phyloP scores from a whole-genome alignment of 2,888 invertebrate species.

The Morpho achilles region DNA sequence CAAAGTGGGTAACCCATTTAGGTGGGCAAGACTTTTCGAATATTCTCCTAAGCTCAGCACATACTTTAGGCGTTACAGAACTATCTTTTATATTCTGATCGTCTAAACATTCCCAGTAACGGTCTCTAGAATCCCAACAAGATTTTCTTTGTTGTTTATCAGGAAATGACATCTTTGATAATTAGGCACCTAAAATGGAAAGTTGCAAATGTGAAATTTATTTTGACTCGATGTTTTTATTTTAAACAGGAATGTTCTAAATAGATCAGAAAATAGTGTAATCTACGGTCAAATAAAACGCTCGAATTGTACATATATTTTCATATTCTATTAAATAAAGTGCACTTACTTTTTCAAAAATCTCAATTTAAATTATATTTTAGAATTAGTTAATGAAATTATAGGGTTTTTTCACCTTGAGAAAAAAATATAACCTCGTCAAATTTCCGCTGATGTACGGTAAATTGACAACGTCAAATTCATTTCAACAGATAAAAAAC shows the following conservation, averaged over 20 bases:
- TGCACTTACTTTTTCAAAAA: constrained; percentile 8
- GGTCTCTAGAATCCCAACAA: constrained; percentile 93
- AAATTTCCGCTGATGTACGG: not conserved
- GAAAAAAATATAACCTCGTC: constrained; percentile 15
- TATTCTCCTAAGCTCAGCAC: constrained; percentile 83
- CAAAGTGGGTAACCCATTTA: constrained; percentile 97
- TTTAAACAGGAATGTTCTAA: not conserved
- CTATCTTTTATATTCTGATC: constrained; percentile 81
- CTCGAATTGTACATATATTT: not conserved
- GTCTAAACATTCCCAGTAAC: constrained; percentile 94
- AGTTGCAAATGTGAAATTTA: constrained; percentile 12
- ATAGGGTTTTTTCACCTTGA: constrained; percentile 5
- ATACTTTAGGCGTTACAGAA: constrained; percentile 74
- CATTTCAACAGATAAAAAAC: too few relatives aligned
- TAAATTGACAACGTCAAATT: too few relatives aligned
- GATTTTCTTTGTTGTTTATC: constrained; percentile 86
- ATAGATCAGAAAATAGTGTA: too few relatives aligned
- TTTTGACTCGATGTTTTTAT: not conserved
- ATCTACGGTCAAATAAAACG: not conserved
- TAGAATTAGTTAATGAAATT: constrained; percentile 9
- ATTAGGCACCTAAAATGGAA: constrained; percentile 24
- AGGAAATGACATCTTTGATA: constrained; percentile 86
- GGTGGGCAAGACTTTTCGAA: constrained; percentile 89
- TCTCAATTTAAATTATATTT: not conserved
- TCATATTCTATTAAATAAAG: not conserved